Base-by-base conservation (phyloP, 2,888 invertebrate genomes). In the Dryobota labecula region DNA sequence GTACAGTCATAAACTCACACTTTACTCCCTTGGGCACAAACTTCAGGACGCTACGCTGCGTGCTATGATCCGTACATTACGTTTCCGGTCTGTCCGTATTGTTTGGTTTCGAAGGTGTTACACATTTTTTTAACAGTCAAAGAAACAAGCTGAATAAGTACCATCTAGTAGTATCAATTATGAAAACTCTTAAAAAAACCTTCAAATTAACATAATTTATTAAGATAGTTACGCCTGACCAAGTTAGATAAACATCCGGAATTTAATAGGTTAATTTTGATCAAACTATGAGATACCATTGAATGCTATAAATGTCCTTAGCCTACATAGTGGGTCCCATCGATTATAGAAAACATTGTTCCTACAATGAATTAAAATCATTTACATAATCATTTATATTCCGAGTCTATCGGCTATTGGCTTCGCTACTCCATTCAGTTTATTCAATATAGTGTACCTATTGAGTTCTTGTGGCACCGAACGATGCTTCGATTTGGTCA, bases 201-300 rank as follows among this genome's bases (percentile, higher is more conserved):
- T 51, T 51, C 49, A 67, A 66, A 68, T 77, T 54, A 60, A 51
- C 62, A 49, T 69, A 72, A 51, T 70, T 78, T 58, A 70, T 67
- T 72, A 58, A 66, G 73, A 76, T 83, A 79, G 76, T 73, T 69
- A 69, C 43, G 67, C 69, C 70, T 81, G 81, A 74, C 73, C 77
- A 77, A 76, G 13, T 81, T 64, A 73, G 79, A 83, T 83, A 77
- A 75, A 83, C 70, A 84, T 83, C 77, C 81, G 74, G 71, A 64
- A 66, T 81, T 81, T 81, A 58, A 61, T 77, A 69, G 69, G 71
- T 74, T 77, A 73, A 70, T 75, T 84, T 82, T 76, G 84, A 84
- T 84, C 61, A 70, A 73, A 66, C 69, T n/a, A 56, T 69, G 56
- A 74, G 84, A 84, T 84, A 84, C 45, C 62, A 84, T 83, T 83